Evolutionary conservation across 2,113 vertebrate species (phyloP).

Genomic region (Callorhinus ursinus): DNA sequence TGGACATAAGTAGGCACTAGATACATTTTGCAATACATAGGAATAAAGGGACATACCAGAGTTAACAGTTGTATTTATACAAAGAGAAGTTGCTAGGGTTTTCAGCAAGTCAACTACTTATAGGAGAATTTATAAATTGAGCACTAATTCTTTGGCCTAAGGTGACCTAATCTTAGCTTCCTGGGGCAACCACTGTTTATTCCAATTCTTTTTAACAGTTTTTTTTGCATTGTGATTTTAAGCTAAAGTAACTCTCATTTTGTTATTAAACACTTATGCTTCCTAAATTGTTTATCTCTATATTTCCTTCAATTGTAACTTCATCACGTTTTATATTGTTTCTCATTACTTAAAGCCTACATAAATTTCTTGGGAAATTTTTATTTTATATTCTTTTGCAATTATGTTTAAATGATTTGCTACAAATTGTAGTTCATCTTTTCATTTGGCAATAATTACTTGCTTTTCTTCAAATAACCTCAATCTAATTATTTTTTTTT

Average conservation of each 20-base stretch:
- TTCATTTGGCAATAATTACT: constrained; percentile 50
- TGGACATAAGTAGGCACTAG: background rate
- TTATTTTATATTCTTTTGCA: background rate
- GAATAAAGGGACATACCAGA: background rate
- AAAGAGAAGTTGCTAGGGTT: background rate
- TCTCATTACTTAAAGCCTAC: background rate
- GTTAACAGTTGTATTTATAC: background rate
- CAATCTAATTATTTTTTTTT: constrained; percentile 38
- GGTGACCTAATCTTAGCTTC: background rate
- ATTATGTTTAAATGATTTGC: constrained; percentile 53
- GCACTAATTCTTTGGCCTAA: background rate
- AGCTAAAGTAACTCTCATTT: background rate
- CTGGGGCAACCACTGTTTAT: background rate
- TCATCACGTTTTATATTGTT: background rate
- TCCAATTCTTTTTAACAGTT: background rate
- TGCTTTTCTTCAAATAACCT: constrained; percentile 16
- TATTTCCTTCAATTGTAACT: background rate
- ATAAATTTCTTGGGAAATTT: background rate
- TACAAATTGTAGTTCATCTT: background rate
- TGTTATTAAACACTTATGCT: background rate
- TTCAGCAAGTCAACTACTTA: background rate
- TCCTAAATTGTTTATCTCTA: background rate
- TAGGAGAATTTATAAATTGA: background rate
- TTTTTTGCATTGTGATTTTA: background rate
- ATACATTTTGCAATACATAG: background rate